Evolutionary conservation across 92 coral and sea anemone species (phyloP), one percentile per base, ranked within the genome.

Genomic region (Porites lobata): DNA sequence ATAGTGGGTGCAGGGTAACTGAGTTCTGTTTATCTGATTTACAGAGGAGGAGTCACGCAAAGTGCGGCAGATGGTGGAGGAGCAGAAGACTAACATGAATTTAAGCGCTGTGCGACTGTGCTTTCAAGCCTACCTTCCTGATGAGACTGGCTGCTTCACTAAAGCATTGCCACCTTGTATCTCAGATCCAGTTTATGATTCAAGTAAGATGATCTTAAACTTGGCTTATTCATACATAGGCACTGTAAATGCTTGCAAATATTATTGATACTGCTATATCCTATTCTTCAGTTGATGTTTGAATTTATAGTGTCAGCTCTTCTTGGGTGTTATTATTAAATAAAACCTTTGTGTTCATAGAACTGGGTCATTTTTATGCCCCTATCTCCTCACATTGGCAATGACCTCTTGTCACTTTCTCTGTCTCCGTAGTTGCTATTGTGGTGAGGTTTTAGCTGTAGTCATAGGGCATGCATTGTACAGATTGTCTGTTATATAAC

Each of bases 61-160:
- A 67, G 84, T 95, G 53, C 85, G 94, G 0, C 61, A 64, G 20
- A 8, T 79, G 65, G 99, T 90, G 20, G 93, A 95, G 32, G 87
- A 90, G 0, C 95, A 93, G 87, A 93, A 95, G 22, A 82, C 90
- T 11, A 74, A 10, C 38, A 97, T 97, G 99, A 93, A 92, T 83
- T 84, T 97, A 5, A 97, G 92, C 83, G 91, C 94, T 0, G 98
- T 97, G 24, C 85, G 96, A 69, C 80, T 97, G 61, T 97, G 99
- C 75, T 97, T 97, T 72, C 98, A 97, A 90, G 98, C 99, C 0
- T 95, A 90, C 51, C 87, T 97, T 50, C 99, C 98, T 17, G 97
- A 95, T 85, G 93, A 92, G 5, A 77, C 63, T 70, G 98, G 98
- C 72, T 78, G 79, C 77, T 97, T 97, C 66, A 96, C 98, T 15